A percentile compares a stretch with the other conserved stretches of the same genome.
Evolutionary conservation across 2,888 invertebrate genomes (phyloP).

Genomic region (Yponomeuta malinellus): DNA sequence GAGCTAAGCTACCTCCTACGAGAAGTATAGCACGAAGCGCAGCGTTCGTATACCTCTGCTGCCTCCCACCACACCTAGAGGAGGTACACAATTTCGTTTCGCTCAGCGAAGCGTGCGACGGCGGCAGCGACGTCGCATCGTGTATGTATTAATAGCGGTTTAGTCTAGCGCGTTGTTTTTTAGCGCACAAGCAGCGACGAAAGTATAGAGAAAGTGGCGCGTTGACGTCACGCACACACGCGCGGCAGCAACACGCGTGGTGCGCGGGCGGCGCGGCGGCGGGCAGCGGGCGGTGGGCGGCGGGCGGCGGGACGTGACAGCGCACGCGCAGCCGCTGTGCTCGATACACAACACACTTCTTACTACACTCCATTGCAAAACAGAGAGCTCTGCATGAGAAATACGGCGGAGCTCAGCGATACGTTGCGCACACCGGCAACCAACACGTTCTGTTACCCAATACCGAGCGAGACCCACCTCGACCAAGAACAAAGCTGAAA

Average conservation of each 20-base stretch:
- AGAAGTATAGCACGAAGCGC: neutral
- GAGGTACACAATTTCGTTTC: conserved; percentile 60
- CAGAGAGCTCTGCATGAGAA: conserved; percentile 55
- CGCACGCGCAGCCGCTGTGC: conserved; percentile 24
- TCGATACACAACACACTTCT: conserved; percentile 55
- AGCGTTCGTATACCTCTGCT: conserved; percentile 1
- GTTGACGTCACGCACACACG: conserved; percentile 73
- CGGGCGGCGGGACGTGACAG: conserved; percentile 6
- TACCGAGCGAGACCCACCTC: conserved; percentile 30
- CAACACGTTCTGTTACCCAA: conserved; percentile 71
- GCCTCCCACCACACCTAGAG: conserved; percentile 19
- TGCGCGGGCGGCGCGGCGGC: conserved; percentile 21
- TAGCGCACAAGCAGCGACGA: conserved; percentile 70
- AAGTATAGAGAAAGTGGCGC: conserved; percentile 75
- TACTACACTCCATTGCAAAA: conserved; percentile 55
- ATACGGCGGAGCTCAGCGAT: conserved; percentile 52
- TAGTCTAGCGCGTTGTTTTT: conserved; percentile 64
- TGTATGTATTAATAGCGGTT: conserved; percentile 60
- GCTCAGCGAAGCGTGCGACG: conserved; percentile 58
- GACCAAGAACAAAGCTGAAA: conserved; percentile 29
- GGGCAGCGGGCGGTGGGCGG: neutral
- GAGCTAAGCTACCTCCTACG: conserved; percentile 3
- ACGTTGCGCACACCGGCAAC: conserved; percentile 54
- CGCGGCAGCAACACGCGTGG: conserved; percentile 48
- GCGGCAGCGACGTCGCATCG: conserved; percentile 40